Base-by-base conservation (phyloP, 2,888 invertebrate species). In the Lasius fuliginosus region DNA sequence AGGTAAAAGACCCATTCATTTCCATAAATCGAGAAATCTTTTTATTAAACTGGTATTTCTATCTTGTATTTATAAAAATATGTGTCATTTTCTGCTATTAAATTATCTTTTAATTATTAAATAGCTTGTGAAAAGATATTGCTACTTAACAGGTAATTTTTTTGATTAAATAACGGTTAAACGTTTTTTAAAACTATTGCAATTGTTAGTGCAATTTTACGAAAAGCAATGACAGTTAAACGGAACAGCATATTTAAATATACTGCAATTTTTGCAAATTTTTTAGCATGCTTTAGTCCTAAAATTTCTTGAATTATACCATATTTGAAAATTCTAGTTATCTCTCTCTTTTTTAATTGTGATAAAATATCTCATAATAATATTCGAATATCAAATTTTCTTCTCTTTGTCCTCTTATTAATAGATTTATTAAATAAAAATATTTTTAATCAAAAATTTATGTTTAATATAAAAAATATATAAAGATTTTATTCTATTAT, bases 311-410 rank as follows among this genome's bases (percentile, higher is more conserved):
- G 18, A 6, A 40, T 56, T n/a, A 56, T 1, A 42, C 6, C 2
- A 0, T 69, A 30, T 30, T 49, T 33, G 12, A 49, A 36, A 73
- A 73, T 58, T 73, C 11, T 15, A 36, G 5, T 3, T 8, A 33
- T 36, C 1, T 58, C 36, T 36, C 33, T 71, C 36, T 71, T 23
- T n/a, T 71, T 56, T 56, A 53, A 9, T 56, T 56, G 58, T 73
- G 15, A 58, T 27, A 15, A 60, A 60, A 60, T 60, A 12, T 71
- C 5, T 23, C 0, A 9, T n/a, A 18, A 69, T 73, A n/a, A 68
- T 46, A 73, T 3, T 9, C 3, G 0, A 1, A 23, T 9, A 36
- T 53, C 36, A 73, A 58, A 73, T 73, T 15, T 4, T 69, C 12
- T 3, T 49, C 27, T 58, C 6, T 73, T 18, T 15, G 23, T 11